These are phyloP conservation scores for Platysteira castanea DNA, from an alignment of 2,113 vertebrate genomes.

Conservation along the genomic window DNA sequence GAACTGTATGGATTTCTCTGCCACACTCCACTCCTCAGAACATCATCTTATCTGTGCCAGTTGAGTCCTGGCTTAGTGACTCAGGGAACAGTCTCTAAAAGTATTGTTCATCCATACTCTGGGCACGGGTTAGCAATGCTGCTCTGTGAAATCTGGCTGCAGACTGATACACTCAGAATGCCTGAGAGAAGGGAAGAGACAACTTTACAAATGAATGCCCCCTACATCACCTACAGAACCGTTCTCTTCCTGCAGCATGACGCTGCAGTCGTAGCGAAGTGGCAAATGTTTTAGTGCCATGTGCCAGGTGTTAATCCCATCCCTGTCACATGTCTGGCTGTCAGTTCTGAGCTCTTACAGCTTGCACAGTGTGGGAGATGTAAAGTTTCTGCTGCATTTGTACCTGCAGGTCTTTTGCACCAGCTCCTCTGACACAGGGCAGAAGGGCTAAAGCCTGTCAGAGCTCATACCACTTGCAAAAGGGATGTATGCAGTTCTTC, in stretches of 20 bases:
- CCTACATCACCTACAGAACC: neutral
- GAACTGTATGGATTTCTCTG: neutral
- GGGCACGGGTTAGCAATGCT: neutral
- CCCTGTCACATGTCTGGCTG: neutral
- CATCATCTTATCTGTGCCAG: neutral
- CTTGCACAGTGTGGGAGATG: neutral
- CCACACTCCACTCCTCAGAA: neutral
- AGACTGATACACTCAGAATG: neutral
- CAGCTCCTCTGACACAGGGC: neutral
- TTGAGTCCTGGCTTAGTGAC: neutral
- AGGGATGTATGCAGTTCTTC: neutral
- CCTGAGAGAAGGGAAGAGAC: neutral
- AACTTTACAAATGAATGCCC: neutral
- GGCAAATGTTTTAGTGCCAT: neutral
- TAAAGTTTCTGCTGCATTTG: neutral
- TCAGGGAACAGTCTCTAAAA: neutral
- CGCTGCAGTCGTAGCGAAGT: fast-evolving
- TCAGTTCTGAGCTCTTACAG: neutral
- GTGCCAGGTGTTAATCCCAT: neutral
- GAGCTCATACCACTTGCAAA: neutral
- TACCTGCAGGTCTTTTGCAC: neutral
- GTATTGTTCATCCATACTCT: neutral
- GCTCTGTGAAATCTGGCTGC: neutral
- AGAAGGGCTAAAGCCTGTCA: neutral
- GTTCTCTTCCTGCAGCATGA: neutral